Evolutionary conservation across 2,888 invertebrate genomes (phyloP).

Genomic region (Trypoxylon attenuatum): DNA sequence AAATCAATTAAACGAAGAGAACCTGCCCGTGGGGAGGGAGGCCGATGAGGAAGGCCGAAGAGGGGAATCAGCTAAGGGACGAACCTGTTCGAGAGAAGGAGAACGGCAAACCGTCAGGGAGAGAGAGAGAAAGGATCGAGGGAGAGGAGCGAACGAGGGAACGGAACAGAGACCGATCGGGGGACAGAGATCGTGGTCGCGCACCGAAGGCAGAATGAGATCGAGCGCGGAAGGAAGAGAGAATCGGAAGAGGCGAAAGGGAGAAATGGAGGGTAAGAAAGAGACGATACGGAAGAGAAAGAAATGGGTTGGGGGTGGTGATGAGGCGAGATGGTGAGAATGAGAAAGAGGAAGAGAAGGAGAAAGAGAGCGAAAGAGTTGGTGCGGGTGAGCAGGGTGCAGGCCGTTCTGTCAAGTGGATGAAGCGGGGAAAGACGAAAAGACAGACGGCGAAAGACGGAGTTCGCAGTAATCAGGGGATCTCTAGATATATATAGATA

Average conservation of each 20-base stretch:
- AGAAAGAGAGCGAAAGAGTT: constrained; percentile 21
- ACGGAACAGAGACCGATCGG: constrained; percentile 20
- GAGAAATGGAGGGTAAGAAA: constrained; percentile 39
- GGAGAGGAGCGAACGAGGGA: constrained; percentile 2
- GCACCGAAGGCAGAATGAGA: constrained; percentile 47
- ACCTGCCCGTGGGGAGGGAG: constrained; percentile 47
- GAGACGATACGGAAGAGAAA: constrained; percentile 8
- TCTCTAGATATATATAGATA: constrained; percentile 41
- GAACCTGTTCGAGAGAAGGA: constrained; percentile 42
- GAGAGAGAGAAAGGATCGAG: constrained; percentile 27
- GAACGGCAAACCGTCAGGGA: no score
- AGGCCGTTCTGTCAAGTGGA: constrained; percentile 66
- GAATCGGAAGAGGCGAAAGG: constrained; percentile 29
- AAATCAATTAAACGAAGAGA: constrained; percentile 60
- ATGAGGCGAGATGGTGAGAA: constrained; percentile 16
- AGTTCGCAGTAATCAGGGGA: constrained; percentile 70
- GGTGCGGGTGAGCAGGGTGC: constrained; percentile 54
- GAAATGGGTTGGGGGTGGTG: background rate
- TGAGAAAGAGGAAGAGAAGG: constrained; percentile 20
- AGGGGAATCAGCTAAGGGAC: constrained; percentile 48
- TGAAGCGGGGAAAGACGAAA: constrained; percentile 66
- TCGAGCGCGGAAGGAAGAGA: constrained; percentile 36
- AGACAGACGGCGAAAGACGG: constrained; percentile 69
- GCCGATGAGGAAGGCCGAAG: constrained; percentile 41
- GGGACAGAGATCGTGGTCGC: constrained; percentile 4